Percentiles rank a stretch among this genome's conserved stretches.
phyloP scores from a whole-genome alignment of 2,888 invertebrate species.

The Hirtodrosophila trivittata region DNA sequence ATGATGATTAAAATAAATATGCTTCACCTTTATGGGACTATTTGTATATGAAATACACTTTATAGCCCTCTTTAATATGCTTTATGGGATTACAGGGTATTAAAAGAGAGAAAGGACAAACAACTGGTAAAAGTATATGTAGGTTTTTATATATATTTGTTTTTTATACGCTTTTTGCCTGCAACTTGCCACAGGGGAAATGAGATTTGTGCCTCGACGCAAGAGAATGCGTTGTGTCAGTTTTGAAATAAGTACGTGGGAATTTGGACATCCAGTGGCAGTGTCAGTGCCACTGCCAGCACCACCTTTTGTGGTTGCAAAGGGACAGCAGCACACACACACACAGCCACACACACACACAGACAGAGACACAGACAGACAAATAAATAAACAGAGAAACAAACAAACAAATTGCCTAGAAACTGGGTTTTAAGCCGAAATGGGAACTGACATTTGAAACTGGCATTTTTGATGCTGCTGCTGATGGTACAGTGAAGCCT shows the following conservation, averaged over 20 bases:
- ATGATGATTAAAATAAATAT: too few species aligned
- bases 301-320: slow-evolving; percentile 51
- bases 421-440: slow-evolving; percentile 35
- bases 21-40: background rate
- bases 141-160: slow-evolving; percentile 30
- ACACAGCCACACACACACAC: background rate
- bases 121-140: slow-evolving; percentile 10
- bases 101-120: background rate
- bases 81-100: slow-evolving; percentile 48
- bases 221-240: slow-evolving; percentile 66
- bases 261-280: slow-evolving; percentile 52
- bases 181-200: slow-evolving; percentile 66
- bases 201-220: slow-evolving; percentile 68
- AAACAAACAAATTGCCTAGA: slow-evolving; percentile 19
- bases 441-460: slow-evolving; percentile 13
- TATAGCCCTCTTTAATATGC: too few species aligned
- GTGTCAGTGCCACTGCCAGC: background rate
- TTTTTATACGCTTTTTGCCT: slow-evolving; percentile 15
- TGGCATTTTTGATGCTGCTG: slow-evolving; percentile 4
- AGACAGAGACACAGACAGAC: slow-evolving; percentile 20
- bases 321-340: slow-evolving; percentile 36
- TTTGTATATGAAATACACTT: background rate
- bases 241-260: slow-evolving; percentile 63
- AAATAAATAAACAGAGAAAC: slow-evolving; percentile 34
- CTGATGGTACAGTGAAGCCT: slow-evolving; percentile 6